Base-by-base conservation (phyloP, 1,140 invertebrate genomes). In the Lasioglossum baleicum region DNA sequence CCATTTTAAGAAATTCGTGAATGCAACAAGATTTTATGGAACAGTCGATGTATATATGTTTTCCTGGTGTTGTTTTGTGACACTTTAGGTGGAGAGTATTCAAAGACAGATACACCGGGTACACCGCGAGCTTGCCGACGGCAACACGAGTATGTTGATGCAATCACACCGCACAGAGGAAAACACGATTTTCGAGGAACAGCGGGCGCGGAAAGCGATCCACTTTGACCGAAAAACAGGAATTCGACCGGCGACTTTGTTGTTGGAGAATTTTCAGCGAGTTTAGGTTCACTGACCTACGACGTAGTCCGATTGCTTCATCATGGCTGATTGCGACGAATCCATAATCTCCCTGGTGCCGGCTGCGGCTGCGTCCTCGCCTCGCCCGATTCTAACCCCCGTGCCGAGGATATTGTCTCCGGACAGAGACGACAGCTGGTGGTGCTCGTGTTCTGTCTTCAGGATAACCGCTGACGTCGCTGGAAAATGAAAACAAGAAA, bases 271-370 rank as follows among this genome's bases (percentile, higher is more conserved):
- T 80, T 53, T 22, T 73, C 7, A 51, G 15, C 2, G 8, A 80
- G 56, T 1, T 35, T 15, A 7, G 53, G 64, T 77, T 63, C 64
- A 92, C 92, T 90, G 82, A 93, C 92, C 92, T 87, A 92, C 90
- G 87, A 92, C 90, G 87, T 90, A 92, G 90, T 92, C 90, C 17
- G 88, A 79, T 83, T 92, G 87, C 86, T 92, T 91, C 83, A 91
- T 90, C 89, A 91, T 91, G 82, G 90, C 81, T 86, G 91, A 87
- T 76, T 91, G 86, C 76, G 90, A 81, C 75, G 91, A 88, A 90
- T 93, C 92, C 90, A 92, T 92, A 89, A 87, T 85, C 73, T 78
- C 82, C 63, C 80, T 84, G 71, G 84, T 88, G 35, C 86, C 87
- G 88, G 84, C 84, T 89, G 90, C 89, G 90, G 90, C 87, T 91